These are phyloP conservation scores for Coremacera marginata DNA, from an alignment of 2,888 invertebrate species.

Conservation along the genomic window DNA sequence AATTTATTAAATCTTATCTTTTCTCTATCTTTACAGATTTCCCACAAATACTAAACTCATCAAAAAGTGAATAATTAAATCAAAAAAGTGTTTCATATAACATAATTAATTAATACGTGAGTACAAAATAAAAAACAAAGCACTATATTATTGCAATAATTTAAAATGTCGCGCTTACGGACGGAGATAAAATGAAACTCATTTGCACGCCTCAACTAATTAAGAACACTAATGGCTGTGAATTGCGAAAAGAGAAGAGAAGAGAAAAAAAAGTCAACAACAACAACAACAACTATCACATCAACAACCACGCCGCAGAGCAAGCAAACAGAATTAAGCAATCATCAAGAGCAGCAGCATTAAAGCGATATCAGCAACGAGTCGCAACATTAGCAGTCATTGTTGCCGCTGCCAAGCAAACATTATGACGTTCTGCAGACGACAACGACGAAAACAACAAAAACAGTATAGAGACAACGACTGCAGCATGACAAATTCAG, in stretches of 20 bases:
- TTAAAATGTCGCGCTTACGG: conserved; percentile 47
- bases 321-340: conserved; percentile 33
- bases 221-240: conserved; percentile 47
- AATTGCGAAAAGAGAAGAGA: conserved; percentile 25
- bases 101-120: conserved; percentile 41
- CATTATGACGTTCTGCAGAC: conserved; percentile 53
- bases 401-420: conserved; percentile 26
- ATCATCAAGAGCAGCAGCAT: conserved; percentile 19
- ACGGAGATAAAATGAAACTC: conserved; percentile 52
- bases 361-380: conserved; percentile 41
- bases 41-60: not conserved
- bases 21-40: no score
- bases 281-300: conserved; percentile 16
- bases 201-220: conserved; percentile 47
- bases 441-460: conserved; percentile 39
- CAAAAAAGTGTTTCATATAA: conserved; percentile 28
- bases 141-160: conserved; percentile 15
- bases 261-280: conserved; percentile 30
- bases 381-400: conserved; percentile 17
- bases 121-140: not conserved
- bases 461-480: conserved; percentile 25
- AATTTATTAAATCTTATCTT: no score
- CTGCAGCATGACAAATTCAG: conserved; percentile 53
- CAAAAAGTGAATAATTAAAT: not conserved
- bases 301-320: conserved; percentile 36